phyloP scores from a whole-genome alignment of 2,888 invertebrate species.

The Lycocerus yunnanus region DNA sequence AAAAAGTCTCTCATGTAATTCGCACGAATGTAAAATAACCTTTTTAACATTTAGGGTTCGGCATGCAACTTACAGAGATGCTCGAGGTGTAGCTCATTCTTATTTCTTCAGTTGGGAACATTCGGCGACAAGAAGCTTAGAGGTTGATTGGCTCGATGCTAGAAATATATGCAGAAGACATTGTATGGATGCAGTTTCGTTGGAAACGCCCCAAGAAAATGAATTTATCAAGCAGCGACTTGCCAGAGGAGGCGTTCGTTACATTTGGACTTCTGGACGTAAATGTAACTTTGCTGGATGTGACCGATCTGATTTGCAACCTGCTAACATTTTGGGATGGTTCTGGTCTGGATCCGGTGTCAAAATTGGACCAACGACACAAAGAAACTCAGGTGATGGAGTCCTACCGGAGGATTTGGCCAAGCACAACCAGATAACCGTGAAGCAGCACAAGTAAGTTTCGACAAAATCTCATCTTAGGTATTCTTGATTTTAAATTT shows the following conservation, averaged over 20 bases:
- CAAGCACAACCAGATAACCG: conserved; percentile 89
- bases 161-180: conserved; percentile 90
- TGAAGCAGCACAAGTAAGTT: conserved; percentile 80
- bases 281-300: conserved; percentile 93
- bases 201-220: conserved; percentile 90
- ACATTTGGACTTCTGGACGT: conserved; percentile 90
- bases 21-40: not conserved
- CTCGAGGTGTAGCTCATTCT: conserved; percentile 83
- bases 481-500: not conserved
- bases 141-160: conserved; percentile 90
- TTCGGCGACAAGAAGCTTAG: conserved; percentile 76
- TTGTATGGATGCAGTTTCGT: conserved; percentile 91
- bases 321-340: conserved; percentile 87
- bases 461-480: not conserved
- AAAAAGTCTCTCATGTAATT: too few species aligned
- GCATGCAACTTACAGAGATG: conserved; percentile 86
- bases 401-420: conserved; percentile 83
- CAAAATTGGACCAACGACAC: conserved; percentile 86
- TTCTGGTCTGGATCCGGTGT: conserved; percentile 94
- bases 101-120: conserved; percentile 96
- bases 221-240: conserved; percentile 88
- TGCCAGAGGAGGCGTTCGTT: conserved; percentile 75
- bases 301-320: conserved; percentile 79
- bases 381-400: conserved; percentile 92
- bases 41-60: conserved; percentile 66